Conservation (phyloP, 2,113 vertebrate species). For the Mormoops blainvillei region DNA sequence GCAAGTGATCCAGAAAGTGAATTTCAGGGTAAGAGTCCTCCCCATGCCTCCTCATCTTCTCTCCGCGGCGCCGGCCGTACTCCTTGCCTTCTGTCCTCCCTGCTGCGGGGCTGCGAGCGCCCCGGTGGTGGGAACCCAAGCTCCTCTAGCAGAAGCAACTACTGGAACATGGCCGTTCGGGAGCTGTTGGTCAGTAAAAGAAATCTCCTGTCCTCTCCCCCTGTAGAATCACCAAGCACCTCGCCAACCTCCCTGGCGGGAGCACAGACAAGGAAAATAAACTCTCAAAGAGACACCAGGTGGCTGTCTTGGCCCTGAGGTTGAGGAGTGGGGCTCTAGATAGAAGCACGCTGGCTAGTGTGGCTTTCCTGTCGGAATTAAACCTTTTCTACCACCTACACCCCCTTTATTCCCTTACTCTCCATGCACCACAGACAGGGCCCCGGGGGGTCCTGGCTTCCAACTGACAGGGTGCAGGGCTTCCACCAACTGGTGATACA, state of each 20-base stretch:
- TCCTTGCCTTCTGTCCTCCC: neutral
- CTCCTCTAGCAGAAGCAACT: neutral
- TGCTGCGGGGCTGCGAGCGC: neutral
- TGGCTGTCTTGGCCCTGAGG: neutral
- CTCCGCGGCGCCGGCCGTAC: neutral
- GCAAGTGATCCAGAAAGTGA: constrained; percentile 92
- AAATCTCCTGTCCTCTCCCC: neutral
- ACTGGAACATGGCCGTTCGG: neutral
- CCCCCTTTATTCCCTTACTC: neutral
- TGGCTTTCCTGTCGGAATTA: neutral
- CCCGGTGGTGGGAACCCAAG: neutral
- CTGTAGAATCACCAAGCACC: neutral
- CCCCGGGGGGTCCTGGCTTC: neutral
- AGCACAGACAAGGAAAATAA: neutral
- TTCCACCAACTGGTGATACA: neutral
- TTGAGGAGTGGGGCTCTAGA: neutral
- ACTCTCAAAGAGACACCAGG: neutral
- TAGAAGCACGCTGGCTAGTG: neutral
- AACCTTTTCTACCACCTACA: neutral
- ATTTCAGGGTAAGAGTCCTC: constrained; percentile 86
- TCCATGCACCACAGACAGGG: neutral
- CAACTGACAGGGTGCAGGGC: neutral
- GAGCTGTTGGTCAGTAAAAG: neutral
- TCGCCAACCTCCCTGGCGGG: neutral
- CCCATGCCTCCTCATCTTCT: neutral